phyloP scores from a whole-genome alignment of 2,888 invertebrate species.

The Apodemia mormo region DNA sequence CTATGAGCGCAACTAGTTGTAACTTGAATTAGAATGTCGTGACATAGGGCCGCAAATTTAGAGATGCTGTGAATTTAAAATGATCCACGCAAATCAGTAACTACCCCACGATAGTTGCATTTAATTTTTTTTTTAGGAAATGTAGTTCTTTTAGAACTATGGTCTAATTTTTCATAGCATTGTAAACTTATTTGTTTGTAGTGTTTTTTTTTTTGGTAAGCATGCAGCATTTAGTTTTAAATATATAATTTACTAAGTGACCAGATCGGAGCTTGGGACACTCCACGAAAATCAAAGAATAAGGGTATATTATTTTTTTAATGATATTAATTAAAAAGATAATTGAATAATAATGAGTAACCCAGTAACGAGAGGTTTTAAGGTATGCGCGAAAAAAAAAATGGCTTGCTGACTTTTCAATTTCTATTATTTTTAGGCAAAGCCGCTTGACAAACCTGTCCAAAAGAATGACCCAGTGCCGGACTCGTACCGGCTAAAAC shows the following conservation, averaged over 20 bases:
- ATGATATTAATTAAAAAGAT: neutral
- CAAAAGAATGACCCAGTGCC: too few relatives aligned
- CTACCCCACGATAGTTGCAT: neutral
- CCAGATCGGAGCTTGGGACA: neutral
- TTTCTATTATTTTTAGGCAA: too few relatives aligned
- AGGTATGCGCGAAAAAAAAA: too few relatives aligned
- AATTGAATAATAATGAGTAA: neutral
- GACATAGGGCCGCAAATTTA: neutral
- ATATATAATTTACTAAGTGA: constrained; percentile 1
- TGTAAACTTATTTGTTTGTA: neutral
- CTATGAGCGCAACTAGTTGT: neutral
- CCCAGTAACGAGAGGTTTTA: neutral
- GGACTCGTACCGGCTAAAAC: too few relatives aligned
- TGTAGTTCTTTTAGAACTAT: neutral
- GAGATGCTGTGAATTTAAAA: neutral
- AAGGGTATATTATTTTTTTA: neutral
- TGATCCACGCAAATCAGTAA: neutral
- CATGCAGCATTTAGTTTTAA: neutral
- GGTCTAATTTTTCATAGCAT: neutral
- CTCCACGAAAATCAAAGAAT: constrained; percentile 1
- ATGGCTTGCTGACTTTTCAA: too few relatives aligned
- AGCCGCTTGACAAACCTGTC: too few relatives aligned
- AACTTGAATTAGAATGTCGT: neutral
- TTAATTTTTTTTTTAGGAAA: neutral
- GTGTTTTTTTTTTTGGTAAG: neutral